Evolutionary conservation across 1,140 invertebrate genomes (phyloP), one percentile per base, ranked within the genome.

Genomic region (Neuroterus valhalla): DNA sequence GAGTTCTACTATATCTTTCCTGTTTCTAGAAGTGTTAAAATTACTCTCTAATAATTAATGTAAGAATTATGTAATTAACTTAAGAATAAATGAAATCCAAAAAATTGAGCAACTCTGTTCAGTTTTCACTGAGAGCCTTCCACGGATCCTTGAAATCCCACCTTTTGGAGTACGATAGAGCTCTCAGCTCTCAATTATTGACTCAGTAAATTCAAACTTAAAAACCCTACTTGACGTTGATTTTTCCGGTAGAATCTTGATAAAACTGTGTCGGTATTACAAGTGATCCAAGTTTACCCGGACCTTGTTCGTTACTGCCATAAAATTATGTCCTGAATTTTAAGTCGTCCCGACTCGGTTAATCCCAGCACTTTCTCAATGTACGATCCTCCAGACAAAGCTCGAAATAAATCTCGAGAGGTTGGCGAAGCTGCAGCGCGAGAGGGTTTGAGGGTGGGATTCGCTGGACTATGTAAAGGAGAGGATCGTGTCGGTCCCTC

Each of bases 251-350:
- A 15, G 10, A 26, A 62, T 62, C 52, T 26, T 26, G 23, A 62
- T 62, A 62, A 62, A 62, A 31, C 31, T 8, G 31, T 38, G 31
- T 38, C 5, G 5, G 31, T 38, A 62, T 62, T 62, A 62, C 23
- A 26, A 62, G 15, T 14, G 23, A 50, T 46, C 19, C 45, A 44
- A 44, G 15, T 74, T 50, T 66, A 67, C 26, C 48, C 48, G 44
- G 71, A 46, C 62, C 66, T 43, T 21, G 62, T 46, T 62, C 55
- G 21, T 62, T 62, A 62, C 55, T 62, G 55, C 14, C 55, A 62
- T 62, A 62, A 72, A 80, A 82, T 81, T 82, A 80, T 81, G 77
- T 70, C 70, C 50, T 45, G 80, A 79, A 83, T 83, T 83, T 82
- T 80, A 80, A 83, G 76, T 78, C 21, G 45, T 68, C 67, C 15